Percentiles rank a stretch among this genome's conserved stretches.
phyloP scores from a whole-genome alignment of 1,140 invertebrate genomes.

The Procambarus virginalis region DNA sequence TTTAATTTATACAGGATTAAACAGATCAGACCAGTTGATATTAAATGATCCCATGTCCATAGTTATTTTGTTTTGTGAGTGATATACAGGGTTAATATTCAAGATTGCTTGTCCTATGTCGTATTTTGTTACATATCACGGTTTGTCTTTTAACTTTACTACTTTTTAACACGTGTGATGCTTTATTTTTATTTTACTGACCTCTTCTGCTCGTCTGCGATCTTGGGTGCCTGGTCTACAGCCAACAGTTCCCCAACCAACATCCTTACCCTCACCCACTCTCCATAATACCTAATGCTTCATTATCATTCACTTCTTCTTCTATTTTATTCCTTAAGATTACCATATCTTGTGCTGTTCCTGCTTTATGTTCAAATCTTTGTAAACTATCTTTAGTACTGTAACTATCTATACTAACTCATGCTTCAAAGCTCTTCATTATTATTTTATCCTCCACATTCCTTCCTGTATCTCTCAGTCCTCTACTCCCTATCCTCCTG shows the following conservation, averaged over 20 bases:
- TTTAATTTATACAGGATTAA: conserved; percentile 47
- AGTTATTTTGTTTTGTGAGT: conserved; percentile 29
- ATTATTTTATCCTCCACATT: conserved; percentile 24
- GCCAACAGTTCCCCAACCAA: conserved; percentile 31
- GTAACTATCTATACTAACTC: neutral
- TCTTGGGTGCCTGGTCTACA: conserved; percentile 59
- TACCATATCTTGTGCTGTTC: neutral
- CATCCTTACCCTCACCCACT: neutral
- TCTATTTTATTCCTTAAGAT: neutral
- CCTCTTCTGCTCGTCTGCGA: conserved; percentile 53
- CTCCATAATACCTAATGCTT: neutral
- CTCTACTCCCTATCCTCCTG: conserved; percentile 28
- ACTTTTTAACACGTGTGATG: conserved; percentile 66
- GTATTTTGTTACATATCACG: conserved; percentile 59
- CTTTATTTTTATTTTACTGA: conserved; percentile 61
- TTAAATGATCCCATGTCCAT: conserved; percentile 57
- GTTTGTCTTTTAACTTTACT: conserved; percentile 66
- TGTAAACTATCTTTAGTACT: neutral
- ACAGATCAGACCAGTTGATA: conserved; percentile 47
- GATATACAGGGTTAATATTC: conserved; percentile 60
- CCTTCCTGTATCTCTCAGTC: conserved; percentile 21
- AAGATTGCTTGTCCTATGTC: conserved; percentile 40
- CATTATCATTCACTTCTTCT: neutral
- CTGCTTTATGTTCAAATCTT: neutral
- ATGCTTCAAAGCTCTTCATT: neutral